Percentiles rank a stretch among this genome's conserved stretches.
These are phyloP conservation scores for Formica exsecta DNA, from an alignment of 1,140 invertebrate species.

Conservation along the genomic window DNA sequence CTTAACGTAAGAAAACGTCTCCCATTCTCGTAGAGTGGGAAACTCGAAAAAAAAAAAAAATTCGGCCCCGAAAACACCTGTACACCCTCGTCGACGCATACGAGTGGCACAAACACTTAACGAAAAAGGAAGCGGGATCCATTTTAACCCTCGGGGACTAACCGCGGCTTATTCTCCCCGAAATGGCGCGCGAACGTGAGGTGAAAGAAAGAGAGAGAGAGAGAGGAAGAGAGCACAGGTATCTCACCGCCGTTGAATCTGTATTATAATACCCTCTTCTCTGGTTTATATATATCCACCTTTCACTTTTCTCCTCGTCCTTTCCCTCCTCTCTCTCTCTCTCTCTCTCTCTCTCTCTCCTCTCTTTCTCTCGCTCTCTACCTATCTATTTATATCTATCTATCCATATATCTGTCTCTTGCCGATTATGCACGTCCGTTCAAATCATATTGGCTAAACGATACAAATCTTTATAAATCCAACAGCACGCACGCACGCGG, in stretches of 20 bases:
- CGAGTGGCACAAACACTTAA: slow-evolving; percentile 80
- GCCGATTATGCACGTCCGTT: slow-evolving; percentile 75
- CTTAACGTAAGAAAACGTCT: slow-evolving; percentile 53
- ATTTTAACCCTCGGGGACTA: slow-evolving; percentile 72
- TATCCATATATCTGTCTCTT: slow-evolving; percentile 27
- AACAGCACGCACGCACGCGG: slow-evolving; percentile 17
- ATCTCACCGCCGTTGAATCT: slow-evolving; percentile 37
- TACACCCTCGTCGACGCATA: slow-evolving; percentile 62
- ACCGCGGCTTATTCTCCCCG: slow-evolving; percentile 44
- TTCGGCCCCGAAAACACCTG: slow-evolving; percentile 57
- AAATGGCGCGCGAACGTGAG: slow-evolving; percentile 20
- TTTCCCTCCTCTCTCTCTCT: no score
- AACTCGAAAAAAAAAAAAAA: slow-evolving; percentile 46
- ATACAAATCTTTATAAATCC: slow-evolving; percentile 47
- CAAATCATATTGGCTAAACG: slow-evolving; percentile 49
- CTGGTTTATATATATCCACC: slow-evolving; percentile 13
- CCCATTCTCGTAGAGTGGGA: slow-evolving; percentile 25
- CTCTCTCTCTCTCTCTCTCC: background rate
- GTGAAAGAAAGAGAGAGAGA: background rate
- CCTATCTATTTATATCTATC: background rate
- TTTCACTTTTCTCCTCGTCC: slow-evolving; percentile 37
- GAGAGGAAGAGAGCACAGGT: background rate
- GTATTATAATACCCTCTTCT: slow-evolving; percentile 37
- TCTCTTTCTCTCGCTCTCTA: slow-evolving; percentile 2
- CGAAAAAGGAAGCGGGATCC: slow-evolving; percentile 47